Evolutionary conservation across 2,888 invertebrate species (phyloP).

Genomic region (Leucania comma): DNA sequence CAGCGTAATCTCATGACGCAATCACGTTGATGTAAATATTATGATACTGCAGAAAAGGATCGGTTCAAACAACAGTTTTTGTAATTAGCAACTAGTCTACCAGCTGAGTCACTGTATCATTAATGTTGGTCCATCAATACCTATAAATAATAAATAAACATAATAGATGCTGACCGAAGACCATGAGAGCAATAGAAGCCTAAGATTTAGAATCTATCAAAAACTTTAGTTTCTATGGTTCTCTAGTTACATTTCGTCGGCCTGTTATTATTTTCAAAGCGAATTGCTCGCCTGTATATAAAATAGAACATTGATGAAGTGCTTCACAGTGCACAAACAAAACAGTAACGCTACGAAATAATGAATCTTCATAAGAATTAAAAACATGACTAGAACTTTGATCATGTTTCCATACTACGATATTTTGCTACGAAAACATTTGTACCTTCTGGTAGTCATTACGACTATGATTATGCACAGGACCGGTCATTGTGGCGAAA

Average conservation of each 20-base stretch:
- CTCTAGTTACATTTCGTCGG: not conserved
- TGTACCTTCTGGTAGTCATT: no score
- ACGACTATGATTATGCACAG: no score
- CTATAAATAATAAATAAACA: slow-evolving; percentile 22
- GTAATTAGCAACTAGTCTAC: slow-evolving; percentile 26
- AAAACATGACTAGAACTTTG: not conserved
- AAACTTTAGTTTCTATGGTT: not conserved
- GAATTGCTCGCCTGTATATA: not conserved
- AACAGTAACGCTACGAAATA: not conserved
- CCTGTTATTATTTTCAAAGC: no score
- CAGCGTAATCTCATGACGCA: slow-evolving; percentile 20
- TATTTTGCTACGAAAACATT: not conserved
- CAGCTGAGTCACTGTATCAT: slow-evolving; percentile 62
- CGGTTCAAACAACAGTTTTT: slow-evolving; percentile 48
- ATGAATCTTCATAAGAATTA: not conserved
- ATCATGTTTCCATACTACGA: not conserved
- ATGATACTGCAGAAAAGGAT: slow-evolving; percentile 42
- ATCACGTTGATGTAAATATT: slow-evolving; percentile 58
- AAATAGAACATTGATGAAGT: not conserved
- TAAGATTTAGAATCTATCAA: not conserved
- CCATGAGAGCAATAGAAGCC: not conserved
- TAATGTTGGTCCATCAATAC: slow-evolving; percentile 35
- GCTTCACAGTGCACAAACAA: not conserved
- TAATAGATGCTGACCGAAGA: not conserved
- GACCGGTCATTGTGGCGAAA: no score